A percentile compares a stretch with the other conserved stretches of the same genome.
These are phyloP conservation scores for Vimba vimba DNA, from an alignment of 2,113 vertebrate genomes.

Conservation along the genomic window DNA sequence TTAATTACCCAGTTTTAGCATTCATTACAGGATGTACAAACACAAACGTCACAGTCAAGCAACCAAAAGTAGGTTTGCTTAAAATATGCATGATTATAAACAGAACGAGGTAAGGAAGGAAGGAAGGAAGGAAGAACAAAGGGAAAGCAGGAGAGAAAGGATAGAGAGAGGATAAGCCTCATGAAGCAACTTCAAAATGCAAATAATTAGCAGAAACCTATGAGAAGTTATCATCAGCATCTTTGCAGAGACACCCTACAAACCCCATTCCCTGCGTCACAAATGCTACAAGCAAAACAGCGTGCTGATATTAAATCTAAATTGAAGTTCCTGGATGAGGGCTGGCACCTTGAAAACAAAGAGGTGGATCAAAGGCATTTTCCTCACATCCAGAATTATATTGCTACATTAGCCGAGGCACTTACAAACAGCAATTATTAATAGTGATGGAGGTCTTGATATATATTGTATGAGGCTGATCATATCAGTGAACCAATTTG, in stretches of 20 bases:
- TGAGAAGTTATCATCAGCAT: slow-evolving; percentile 9
- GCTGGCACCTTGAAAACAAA: slow-evolving; percentile 21
- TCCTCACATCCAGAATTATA: neutral
- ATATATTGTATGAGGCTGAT: neutral
- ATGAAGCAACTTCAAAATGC: slow-evolving; percentile 31
- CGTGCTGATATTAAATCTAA: slow-evolving; percentile 39
- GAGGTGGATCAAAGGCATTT: slow-evolving; percentile 1
- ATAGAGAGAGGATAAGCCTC: slow-evolving; percentile 5
- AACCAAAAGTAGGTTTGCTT: slow-evolving; percentile 4
- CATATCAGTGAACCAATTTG: neutral
- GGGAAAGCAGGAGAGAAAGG: neutral
- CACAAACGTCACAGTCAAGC: slow-evolving; percentile 8
- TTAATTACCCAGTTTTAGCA: slow-evolving; percentile 31
- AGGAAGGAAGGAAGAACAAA: neutral
- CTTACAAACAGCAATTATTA: slow-evolving; percentile 27
- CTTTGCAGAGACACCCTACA: slow-evolving; percentile 32
- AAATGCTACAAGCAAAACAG: slow-evolving; percentile 25
- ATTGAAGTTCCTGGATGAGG: slow-evolving; percentile 25
- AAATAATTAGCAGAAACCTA: slow-evolving; percentile 43
- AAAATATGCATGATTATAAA: slow-evolving; percentile 15
- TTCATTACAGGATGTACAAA: slow-evolving; percentile 26
- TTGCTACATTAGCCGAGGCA: neutral
- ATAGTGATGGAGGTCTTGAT: neutral
- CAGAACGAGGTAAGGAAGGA: neutral
- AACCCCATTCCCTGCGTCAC: slow-evolving; percentile 15